Conservation (phyloP, 2,113 vertebrate species). For the Xiphorhynchus elegans region DNA sequence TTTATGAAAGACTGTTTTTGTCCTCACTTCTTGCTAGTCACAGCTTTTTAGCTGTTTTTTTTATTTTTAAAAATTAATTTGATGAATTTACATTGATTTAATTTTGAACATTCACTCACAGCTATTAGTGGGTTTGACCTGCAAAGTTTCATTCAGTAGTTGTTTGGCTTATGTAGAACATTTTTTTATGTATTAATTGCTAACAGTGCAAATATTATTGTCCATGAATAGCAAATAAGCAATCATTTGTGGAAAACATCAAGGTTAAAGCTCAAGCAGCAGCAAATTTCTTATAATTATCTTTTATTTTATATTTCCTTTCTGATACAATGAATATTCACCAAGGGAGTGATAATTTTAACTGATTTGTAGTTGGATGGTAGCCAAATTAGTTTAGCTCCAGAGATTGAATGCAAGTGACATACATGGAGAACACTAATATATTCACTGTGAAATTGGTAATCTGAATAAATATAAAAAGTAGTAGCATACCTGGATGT, state of each 20-base stretch:
- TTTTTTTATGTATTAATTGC: conserved; percentile 13
- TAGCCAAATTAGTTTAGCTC: conserved; percentile 68
- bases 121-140: neutral
- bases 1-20: neutral
- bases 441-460: conserved; percentile 33
- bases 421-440: conserved; percentile 64
- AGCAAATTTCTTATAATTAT: conserved; percentile 41
- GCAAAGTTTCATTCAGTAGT: neutral
- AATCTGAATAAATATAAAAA: conserved; percentile 52
- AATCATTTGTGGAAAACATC: neutral
- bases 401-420: conserved; percentile 45
- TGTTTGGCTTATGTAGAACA: neutral
- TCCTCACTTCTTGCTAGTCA: neutral
- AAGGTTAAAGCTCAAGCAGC: conserved; percentile 55
- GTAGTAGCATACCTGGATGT: conserved; percentile 7
- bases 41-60: neutral
- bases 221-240: neutral
- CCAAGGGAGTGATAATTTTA: conserved; percentile 68
- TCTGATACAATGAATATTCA: conserved; percentile 68
- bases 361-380: conserved; percentile 61
- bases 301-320: conserved; percentile 59
- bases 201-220: neutral
- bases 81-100: neutral
- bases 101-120: neutral
- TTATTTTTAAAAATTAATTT: neutral